Conservation (phyloP, 2,888 invertebrate genomes). For the Dasysyrphus albostriatus region DNA sequence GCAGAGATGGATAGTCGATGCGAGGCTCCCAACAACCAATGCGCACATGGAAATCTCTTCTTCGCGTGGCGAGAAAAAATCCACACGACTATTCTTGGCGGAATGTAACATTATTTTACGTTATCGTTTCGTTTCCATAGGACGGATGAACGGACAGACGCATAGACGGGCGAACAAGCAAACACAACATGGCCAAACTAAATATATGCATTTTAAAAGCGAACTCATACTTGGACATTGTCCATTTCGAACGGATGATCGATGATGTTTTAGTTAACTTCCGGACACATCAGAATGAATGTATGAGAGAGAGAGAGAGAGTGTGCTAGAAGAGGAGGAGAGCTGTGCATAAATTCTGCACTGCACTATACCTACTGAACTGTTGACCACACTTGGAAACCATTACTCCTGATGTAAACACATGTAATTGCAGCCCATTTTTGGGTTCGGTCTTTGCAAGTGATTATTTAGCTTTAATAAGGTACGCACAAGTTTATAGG, state of each 20-base stretch:
- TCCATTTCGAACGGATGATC: conserved; percentile 70
- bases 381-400: conserved; percentile 61
- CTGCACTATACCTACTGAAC: background rate
- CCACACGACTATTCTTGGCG: conserved; percentile 62
- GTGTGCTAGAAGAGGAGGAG: conserved; percentile 36
- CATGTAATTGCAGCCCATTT: conserved; percentile 73
- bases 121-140: conserved; percentile 65
- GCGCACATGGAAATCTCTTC: conserved; percentile 65
- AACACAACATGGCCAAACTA: conserved; percentile 14
- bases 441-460: conserved; percentile 45
- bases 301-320: too few species aligned
- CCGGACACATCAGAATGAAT: conserved; percentile 52
- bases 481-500: conserved; percentile 27
- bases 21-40: conserved; percentile 27
- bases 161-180: background rate
- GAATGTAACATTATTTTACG: conserved; percentile 70
- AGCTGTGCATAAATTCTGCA: background rate
- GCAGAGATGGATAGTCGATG: conserved; percentile 66
- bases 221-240: conserved; percentile 42
- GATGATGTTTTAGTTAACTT: conserved; percentile 71
- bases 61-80: conserved; percentile 31
- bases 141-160: background rate
- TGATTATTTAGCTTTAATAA: conserved; percentile 67
- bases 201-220: conserved; percentile 48
- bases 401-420: conserved; percentile 64